Conservation (phyloP, 2,888 invertebrate genomes). For the Proisotoma minuta region DNA sequence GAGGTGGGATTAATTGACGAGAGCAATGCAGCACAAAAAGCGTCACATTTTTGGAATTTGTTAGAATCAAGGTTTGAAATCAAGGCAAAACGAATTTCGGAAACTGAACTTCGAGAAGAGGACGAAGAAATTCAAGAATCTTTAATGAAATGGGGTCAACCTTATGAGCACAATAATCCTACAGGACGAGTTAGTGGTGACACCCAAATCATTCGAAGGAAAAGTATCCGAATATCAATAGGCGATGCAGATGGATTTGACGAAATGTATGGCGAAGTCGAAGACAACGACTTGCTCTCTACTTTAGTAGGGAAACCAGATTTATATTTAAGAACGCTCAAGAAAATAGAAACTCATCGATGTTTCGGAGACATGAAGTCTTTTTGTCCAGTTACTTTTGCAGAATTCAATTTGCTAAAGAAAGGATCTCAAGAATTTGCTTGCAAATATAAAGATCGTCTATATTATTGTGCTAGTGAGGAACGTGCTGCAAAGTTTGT, state of each 20-base stretch:
- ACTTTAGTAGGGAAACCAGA: constrained; percentile 26
- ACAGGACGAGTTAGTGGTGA: no score
- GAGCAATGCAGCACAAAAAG: constrained; percentile 17
- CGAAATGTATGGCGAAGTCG: constrained; percentile 3
- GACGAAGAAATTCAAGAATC: constrained; percentile 27
- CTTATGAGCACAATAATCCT: constrained; percentile 9
- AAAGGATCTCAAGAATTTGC: constrained; percentile 52
- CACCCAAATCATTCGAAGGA: no score
- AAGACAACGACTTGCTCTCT: constrained; percentile 11
- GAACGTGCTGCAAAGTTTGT: constrained; percentile 19
- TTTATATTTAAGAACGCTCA: constrained; percentile 23
- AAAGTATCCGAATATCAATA: no score
- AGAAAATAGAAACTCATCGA: constrained; percentile 46
- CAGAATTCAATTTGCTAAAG: constrained; percentile 57
- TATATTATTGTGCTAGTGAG: constrained; percentile 29
- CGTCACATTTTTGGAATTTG: constrained; percentile 24
- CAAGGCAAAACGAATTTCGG: constrained; percentile 20
- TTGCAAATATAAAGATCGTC: constrained; percentile 26
- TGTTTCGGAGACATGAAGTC: constrained; percentile 58
- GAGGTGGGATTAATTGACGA: constrained; percentile 36
- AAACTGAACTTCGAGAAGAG: constrained; percentile 29
- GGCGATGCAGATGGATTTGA: no score
- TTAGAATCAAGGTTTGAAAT: constrained; percentile 30
- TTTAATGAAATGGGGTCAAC: constrained; percentile 18
- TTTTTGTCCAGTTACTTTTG: constrained; percentile 62